A percentile compares a stretch with the other conserved stretches of the same genome.
Evolutionary conservation across 2,797 vertebrate species (phyloP).

Genomic region (Morelia viridis): DNA sequence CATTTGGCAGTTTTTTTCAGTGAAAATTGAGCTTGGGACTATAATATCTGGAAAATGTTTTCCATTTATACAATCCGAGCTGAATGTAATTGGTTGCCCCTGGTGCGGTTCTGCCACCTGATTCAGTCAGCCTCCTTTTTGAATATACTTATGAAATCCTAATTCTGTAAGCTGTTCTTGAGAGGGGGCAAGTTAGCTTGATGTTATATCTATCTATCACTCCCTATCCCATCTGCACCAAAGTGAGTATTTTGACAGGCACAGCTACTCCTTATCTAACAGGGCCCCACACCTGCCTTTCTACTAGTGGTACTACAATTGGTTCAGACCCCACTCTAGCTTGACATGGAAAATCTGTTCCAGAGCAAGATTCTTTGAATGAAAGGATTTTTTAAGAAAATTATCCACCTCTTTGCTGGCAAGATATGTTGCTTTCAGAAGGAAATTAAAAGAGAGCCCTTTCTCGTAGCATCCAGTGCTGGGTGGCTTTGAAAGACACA

Average conservation of each 20-base stretch:
- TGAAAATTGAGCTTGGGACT: not conserved
- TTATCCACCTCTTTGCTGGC: not conserved
- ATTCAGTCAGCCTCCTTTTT: not conserved
- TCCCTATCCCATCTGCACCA: no score
- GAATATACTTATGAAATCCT: not conserved
- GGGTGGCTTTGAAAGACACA: not conserved
- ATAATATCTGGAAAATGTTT: no score
- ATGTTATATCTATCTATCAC: no score
- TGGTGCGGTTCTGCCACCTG: not conserved
- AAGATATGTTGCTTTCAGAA: not conserved
- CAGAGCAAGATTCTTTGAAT: not conserved
- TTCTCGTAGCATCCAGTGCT: not conserved
- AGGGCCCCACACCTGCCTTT: not conserved
- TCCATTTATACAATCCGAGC: no score
- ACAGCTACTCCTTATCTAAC: not conserved
- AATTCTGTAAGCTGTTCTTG: not conserved
- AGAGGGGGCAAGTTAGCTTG: not conserved
- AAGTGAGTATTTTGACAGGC: no score
- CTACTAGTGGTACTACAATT: not conserved
- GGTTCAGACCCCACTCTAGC: not conserved
- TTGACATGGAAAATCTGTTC: not conserved
- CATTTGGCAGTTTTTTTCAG: no score
- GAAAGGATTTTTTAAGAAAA: not conserved
- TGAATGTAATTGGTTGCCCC: not conserved
- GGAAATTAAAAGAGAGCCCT: not conserved